Evolutionary conservation across 2,888 invertebrate species (phyloP).

Genomic region (Glyphotaelius pellucidus): DNA sequence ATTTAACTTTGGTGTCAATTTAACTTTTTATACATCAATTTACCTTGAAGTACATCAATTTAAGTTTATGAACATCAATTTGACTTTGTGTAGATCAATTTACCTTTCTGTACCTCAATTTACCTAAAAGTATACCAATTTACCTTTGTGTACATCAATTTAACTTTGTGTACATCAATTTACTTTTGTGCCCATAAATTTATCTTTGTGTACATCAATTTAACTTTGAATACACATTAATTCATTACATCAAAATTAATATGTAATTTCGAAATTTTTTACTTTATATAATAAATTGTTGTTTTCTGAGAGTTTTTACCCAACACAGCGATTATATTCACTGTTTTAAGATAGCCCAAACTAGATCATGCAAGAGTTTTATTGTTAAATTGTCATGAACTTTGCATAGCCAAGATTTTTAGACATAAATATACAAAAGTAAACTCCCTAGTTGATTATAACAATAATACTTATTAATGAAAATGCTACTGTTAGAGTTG

Average conservation of each 20-base stretch:
- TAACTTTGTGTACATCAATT: neutral
- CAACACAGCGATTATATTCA: neutral
- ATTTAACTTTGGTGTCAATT: too few species aligned
- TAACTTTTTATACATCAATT: too few species aligned
- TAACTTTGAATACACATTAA: neutral
- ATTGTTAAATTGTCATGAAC: neutral
- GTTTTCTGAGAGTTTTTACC: neutral
- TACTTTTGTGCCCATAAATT: too few species aligned
- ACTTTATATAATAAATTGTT: neutral
- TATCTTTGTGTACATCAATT: too few species aligned
- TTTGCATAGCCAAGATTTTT: conserved; percentile 2
- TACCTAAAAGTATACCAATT: too few species aligned
- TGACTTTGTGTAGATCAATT: too few species aligned
- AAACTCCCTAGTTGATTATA: conserved; percentile 2
- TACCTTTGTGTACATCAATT: neutral
- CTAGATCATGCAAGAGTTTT: neutral
- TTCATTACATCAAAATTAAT: neutral
- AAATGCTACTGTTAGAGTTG: neutral
- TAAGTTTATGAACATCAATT: neutral
- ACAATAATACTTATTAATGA: neutral
- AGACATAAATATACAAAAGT: neutral
- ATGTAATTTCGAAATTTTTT: neutral
- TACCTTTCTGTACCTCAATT: too few species aligned
- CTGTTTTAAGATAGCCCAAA: conserved; percentile 2
- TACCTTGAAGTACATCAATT: neutral